Percentiles rank a stretch among this genome's conserved stretches.
These are phyloP conservation scores for Chroicocephalus ridibundus DNA, from an alignment of 2,113 vertebrate genomes.

Conservation along the genomic window DNA sequence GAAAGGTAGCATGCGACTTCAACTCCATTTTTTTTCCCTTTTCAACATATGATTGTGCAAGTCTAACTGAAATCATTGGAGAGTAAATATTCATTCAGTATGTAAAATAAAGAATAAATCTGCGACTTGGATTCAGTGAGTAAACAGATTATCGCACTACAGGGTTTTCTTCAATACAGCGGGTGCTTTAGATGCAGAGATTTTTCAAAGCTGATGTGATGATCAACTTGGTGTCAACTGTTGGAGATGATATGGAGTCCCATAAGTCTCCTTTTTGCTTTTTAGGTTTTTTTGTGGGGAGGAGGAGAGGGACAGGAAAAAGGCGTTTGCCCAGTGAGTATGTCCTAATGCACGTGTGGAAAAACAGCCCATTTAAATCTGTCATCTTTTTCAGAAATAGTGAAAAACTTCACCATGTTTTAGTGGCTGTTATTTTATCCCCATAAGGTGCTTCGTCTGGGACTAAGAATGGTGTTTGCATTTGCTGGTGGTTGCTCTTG, in stretches of 20 bases:
- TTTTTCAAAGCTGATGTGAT: not conserved
- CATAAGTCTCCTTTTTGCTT: not conserved
- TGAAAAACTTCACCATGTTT: not conserved
- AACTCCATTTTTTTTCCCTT: not conserved
- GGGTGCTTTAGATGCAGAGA: not conserved
- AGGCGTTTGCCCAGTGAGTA: not conserved
- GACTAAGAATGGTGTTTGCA: not conserved
- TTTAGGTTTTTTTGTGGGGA: not conserved
- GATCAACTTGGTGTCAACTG: not conserved
- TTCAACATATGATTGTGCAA: constrained; percentile 27
- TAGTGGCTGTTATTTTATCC: not conserved
- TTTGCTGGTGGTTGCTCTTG: not conserved
- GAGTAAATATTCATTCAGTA: constrained; percentile 23
- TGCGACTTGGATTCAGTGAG: not conserved
- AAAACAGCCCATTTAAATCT: not conserved
- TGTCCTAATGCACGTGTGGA: not conserved
- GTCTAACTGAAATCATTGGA: constrained; percentile 22
- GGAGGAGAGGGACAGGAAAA: not conserved
- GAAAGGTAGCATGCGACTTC: constrained; percentile 53
- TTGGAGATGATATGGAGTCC: not conserved
- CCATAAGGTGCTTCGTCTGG: not conserved
- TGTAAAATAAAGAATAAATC: constrained; percentile 22
- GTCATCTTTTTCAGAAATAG: not conserved
- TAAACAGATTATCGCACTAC: not conserved
- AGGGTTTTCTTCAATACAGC: not conserved